Evolutionary conservation across 2,888 invertebrate species (phyloP).

Genomic region (Limnephilus lunatus): DNA sequence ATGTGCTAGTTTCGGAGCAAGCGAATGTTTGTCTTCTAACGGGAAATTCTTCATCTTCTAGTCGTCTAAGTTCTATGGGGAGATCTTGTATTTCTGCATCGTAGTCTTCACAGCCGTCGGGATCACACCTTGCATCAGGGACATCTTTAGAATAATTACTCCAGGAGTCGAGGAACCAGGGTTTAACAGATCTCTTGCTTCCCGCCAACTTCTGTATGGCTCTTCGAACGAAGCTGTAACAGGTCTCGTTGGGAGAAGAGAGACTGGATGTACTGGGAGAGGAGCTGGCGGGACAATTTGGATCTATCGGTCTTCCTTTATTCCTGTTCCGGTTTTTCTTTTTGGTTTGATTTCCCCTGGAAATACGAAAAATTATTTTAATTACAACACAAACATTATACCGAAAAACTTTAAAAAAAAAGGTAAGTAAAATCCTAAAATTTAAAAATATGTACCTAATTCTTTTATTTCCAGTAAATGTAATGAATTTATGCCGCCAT

Average conservation of each 20-base stretch:
- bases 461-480: too few species aligned
- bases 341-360: conserved; percentile 62
- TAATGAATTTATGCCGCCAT: too few species aligned
- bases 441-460: too few species aligned
- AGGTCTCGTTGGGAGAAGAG: conserved; percentile 94
- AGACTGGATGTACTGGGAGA: conserved; percentile 90
- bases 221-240: conserved; percentile 93
- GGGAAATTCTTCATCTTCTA: conserved; percentile 83
- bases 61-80: conserved; percentile 90
- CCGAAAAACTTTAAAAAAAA: too few species aligned
- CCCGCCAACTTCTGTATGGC: conserved; percentile 92
- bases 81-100: conserved; percentile 84
- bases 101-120: conserved; percentile 79
- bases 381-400: too few species aligned
- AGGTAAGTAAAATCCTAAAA: too few species aligned
- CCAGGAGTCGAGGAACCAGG: conserved; percentile 91
- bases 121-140: conserved; percentile 73
- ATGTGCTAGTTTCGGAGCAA: conserved; percentile 71
- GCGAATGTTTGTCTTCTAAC: conserved; percentile 77
- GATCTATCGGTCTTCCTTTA: conserved; percentile 83
- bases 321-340: conserved; percentile 68
- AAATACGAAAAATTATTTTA: neutral
- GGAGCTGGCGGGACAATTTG: conserved; percentile 78
- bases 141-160: conserved; percentile 74
- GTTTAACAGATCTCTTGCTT: conserved; percentile 78